A percentile compares a stretch with the other conserved stretches of the same genome.
phyloP scores from a whole-genome alignment of 2,113 vertebrate species.

The Cairina moschata region DNA sequence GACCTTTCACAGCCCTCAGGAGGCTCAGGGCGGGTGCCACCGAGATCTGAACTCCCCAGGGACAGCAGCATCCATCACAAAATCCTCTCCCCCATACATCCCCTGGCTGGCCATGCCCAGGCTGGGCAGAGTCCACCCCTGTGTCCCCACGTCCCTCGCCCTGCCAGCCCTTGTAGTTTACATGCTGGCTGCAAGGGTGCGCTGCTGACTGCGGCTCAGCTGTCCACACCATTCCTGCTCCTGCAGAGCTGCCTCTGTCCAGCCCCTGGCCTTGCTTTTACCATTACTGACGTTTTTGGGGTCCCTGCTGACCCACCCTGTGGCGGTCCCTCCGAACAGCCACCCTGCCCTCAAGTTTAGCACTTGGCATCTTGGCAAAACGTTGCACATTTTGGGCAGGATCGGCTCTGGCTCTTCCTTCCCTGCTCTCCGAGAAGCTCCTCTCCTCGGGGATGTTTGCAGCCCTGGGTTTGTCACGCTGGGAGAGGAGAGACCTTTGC shows the following conservation, averaged over 20 bases:
- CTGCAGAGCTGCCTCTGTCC: background rate
- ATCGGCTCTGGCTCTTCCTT: background rate
- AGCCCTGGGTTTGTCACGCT: no score
- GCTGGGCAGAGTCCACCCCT: background rate
- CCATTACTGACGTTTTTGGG: no score
- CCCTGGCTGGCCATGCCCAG: accelerated
- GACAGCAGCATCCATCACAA: accelerated
- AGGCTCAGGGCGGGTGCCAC: background rate
- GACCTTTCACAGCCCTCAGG: background rate
- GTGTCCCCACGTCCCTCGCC: background rate
- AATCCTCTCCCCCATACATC: accelerated
- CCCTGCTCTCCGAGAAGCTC: background rate
- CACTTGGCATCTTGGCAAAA: background rate
- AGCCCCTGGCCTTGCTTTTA: background rate
- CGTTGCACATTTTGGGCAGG: background rate
- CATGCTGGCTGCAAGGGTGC: background rate
- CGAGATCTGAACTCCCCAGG: accelerated
- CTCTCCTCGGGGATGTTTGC: background rate
- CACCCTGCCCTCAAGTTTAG: background rate
- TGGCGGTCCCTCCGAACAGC: background rate
- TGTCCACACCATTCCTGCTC: background rate
- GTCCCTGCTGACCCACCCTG: background rate
- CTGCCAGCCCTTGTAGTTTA: background rate
- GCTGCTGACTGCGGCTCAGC: background rate
- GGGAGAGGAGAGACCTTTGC: background rate